Percentiles rank a stretch among this genome's conserved stretches.
Conservation (phyloP, 1,140 invertebrate species). For the Hermatobates lingyangjiaoensis region DNA sequence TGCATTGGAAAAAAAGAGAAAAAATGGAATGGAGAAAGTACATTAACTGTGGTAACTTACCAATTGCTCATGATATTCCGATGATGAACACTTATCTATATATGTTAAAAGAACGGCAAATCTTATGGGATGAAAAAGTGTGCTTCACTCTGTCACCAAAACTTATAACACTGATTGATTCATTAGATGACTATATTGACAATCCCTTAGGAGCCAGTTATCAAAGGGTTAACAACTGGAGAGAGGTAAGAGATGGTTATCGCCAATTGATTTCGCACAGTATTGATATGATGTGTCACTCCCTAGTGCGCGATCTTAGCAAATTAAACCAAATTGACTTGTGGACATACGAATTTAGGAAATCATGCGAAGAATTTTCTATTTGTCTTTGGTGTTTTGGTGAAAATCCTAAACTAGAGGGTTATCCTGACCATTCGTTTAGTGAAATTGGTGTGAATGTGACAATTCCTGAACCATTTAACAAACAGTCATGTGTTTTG, state of each 20-base stretch:
- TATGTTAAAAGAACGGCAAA: slow-evolving; percentile 32
- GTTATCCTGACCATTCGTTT: slow-evolving; percentile 35
- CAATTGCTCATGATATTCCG: slow-evolving; percentile 31
- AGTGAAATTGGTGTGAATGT: slow-evolving; percentile 32
- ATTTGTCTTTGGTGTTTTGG: slow-evolving; percentile 31
- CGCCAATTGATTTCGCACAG: slow-evolving; percentile 26
- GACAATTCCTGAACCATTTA: slow-evolving; percentile 32
- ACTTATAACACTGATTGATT: slow-evolving; percentile 23
- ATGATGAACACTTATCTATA: slow-evolving; percentile 40
- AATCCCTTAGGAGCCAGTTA: slow-evolving; percentile 16
- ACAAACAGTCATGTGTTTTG: slow-evolving; percentile 32
- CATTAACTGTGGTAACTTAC: slow-evolving; percentile 38
- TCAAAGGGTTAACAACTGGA: slow-evolving; percentile 25
- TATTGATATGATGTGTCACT: slow-evolving; percentile 30
- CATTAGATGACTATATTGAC: slow-evolving; percentile 27
- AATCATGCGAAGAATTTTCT: slow-evolving; percentile 25
- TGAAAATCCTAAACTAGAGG: slow-evolving; percentile 22
- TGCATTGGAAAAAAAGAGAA: slow-evolving; percentile 8
- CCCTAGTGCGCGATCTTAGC: slow-evolving; percentile 30
- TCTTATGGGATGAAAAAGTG: slow-evolving; percentile 25
- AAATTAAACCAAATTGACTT: slow-evolving; percentile 27
- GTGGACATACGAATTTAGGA: slow-evolving; percentile 27
- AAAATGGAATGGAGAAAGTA: slow-evolving; percentile 34
- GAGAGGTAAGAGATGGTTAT: slow-evolving; percentile 22
- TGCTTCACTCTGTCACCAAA: slow-evolving; percentile 22